These are phyloP conservation scores for Chaetodon auriga DNA, from an alignment of 2,113 vertebrate species.

Conservation along the genomic window DNA sequence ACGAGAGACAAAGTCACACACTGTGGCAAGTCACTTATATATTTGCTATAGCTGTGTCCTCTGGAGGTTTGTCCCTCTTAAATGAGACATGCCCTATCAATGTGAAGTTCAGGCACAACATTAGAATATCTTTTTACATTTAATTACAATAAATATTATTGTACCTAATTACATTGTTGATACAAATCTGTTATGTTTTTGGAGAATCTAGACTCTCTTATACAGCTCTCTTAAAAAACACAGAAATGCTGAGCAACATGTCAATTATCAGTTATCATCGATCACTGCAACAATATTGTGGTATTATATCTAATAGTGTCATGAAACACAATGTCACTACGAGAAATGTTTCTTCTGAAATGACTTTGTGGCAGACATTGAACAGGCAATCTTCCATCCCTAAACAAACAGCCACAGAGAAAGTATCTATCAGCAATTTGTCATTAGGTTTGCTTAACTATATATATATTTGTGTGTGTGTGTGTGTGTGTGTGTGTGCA, in stretches of 20 bases:
- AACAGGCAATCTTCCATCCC: background rate
- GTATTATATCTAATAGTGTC: background rate
- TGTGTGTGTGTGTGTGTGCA: no score
- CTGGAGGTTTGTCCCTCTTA: background rate
- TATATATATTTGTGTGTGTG: no score
- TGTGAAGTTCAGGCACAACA: slow-evolving; percentile 4
- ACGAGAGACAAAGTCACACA: slow-evolving; percentile 57
- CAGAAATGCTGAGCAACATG: background rate
- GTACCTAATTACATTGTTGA: background rate
- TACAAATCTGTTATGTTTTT: background rate
- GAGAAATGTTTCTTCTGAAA: no score
- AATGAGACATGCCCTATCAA: background rate
- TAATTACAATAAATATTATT: background rate
- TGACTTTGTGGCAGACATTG: no score
- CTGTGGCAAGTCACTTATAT: slow-evolving; percentile 8
- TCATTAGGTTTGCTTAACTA: background rate
- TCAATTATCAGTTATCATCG: no score
- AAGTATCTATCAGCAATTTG: background rate
- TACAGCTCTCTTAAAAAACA: background rate
- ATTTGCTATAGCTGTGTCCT: slow-evolving; percentile 8
- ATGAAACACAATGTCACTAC: background rate
- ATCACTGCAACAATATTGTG: no score
- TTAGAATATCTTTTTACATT: background rate
- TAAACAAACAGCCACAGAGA: background rate
- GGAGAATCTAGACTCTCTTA: background rate